Evolutionary conservation across 2,797 vertebrate genomes (phyloP).

Genomic region (Galagoides demidoff): DNA sequence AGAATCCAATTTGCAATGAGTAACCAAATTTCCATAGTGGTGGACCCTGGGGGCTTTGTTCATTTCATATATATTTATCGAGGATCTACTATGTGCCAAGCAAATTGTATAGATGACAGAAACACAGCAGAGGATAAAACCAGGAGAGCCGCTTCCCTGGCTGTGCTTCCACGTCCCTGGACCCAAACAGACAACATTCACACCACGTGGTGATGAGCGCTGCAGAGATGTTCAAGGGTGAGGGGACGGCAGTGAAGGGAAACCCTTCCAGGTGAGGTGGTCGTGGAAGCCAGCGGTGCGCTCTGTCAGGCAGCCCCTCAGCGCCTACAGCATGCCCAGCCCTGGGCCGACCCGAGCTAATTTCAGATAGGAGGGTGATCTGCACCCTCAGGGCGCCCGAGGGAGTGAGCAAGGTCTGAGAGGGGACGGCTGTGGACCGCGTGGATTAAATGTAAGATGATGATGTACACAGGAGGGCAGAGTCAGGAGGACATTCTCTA

Average conservation of each 20-base stretch:
- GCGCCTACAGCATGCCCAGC: neutral
- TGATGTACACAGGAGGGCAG: neutral
- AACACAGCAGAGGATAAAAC: neutral
- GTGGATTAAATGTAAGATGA: fast-evolving
- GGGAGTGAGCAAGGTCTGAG: neutral
- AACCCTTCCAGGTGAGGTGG: neutral
- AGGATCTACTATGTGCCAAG: neutral
- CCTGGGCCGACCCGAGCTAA: too few relatives aligned
- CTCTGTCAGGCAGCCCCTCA: neutral
- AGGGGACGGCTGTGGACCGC: neutral
- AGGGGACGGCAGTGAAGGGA: neutral
- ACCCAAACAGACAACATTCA: neutral
- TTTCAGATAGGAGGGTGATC: neutral
- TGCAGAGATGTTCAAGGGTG: neutral
- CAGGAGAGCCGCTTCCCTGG: neutral
- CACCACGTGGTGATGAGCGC: fast-evolving
- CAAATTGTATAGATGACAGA: too few relatives aligned
- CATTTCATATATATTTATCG: neutral
- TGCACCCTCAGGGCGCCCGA: neutral
- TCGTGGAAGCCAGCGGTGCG: fast-evolving
- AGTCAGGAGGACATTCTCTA: fast-evolving
- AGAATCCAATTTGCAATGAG: neutral
- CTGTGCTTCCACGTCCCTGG: fast-evolving
- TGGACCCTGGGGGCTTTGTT: neutral
- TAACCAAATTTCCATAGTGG: neutral